These are phyloP conservation scores for Nylanderia fulva DNA, from an alignment of 1,140 invertebrate genomes.

Conservation along the genomic window DNA sequence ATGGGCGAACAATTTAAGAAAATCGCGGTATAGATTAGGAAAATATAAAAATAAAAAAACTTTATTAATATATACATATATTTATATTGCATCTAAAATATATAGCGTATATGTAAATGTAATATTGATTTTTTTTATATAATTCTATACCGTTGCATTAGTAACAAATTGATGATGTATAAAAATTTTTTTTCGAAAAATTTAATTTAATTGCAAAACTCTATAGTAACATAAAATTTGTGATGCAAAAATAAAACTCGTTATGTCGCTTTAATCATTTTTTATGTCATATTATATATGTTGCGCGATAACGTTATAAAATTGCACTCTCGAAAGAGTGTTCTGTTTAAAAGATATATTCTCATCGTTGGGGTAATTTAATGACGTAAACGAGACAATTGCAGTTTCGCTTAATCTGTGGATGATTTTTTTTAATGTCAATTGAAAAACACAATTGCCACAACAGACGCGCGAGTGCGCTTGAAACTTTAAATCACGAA, in stretches of 20 bases:
- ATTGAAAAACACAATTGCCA: conserved; percentile 42
- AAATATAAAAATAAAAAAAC: not conserved
- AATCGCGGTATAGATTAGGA: not conserved
- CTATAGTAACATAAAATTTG: not conserved
- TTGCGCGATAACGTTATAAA: conserved; percentile 32
- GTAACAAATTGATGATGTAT: not conserved
- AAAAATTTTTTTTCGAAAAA: not conserved
- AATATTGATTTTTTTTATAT: not conserved
- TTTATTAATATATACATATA: conserved; percentile 14
- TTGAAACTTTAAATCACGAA: conserved; percentile 54
- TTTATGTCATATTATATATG: not conserved
- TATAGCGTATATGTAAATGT: not conserved
- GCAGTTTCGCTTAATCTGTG: conserved; percentile 17
- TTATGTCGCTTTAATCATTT: conserved; percentile 29
- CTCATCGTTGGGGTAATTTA: conserved; percentile 44
- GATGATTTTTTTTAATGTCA: conserved; percentile 44
- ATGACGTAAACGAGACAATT: conserved; percentile 54
- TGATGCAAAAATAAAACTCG: conserved; percentile 9
- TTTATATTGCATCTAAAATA: not conserved
- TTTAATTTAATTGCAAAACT: not conserved
- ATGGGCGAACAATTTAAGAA: conserved; percentile 13
- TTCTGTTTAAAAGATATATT: conserved; percentile 47
- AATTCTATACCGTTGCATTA: not conserved
- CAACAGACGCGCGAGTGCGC: conserved; percentile 23
- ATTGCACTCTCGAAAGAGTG: conserved; percentile 31